Base-by-base conservation (phyloP, 2,888 invertebrate genomes). In the Eupeodes latifasciatus region DNA sequence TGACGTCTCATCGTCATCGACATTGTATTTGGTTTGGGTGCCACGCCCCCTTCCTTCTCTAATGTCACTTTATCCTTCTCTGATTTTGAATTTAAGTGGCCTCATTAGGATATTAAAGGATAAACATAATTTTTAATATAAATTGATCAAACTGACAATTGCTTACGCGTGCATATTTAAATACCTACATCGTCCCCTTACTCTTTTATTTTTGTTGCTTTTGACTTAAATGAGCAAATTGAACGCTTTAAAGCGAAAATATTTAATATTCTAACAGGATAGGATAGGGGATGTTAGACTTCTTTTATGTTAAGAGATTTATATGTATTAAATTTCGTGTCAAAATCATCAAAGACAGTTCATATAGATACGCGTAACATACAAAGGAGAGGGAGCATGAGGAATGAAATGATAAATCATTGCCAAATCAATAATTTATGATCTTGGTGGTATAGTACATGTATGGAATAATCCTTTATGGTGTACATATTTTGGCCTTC, bases 101-200 rank as follows among this genome's bases (percentile, higher is more conserved):
- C 87, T 90, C 90, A 90, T 89, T 90, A 88, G 78, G 89, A 87
- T 85, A 89, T 90, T 90, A 90, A 90, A 81, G 89, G 89, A 90
- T 90, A 89, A 90, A 85, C 89, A 90, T 89, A 90, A 90, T 85
- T 90, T 89, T 85, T 87, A 85, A 85, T 89, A 82, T 89, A 82
- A 89, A 89, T 89, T 89, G 81, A 89, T 85, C 81, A 85, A 85
- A 79, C 85, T 76, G 72, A 71, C 71, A 72, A 85, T 81, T 64
- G 47, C 59, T 74, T 71, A 71, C 59, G 85, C 85, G 75, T 85
- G 85, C 71, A 85, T 79, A 51, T 9, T 79, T 76, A 40, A 71
- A 71, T 71, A 40, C 40, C 69, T 16, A 55, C 19, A 55, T 55
- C 19, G 12, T 44, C 40, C 44, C 71, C 9, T 55, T 53, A 36